Evolutionary conservation across 2,888 invertebrate genomes (phyloP).

Genomic region (Lamellibrachia satsuma): DNA sequence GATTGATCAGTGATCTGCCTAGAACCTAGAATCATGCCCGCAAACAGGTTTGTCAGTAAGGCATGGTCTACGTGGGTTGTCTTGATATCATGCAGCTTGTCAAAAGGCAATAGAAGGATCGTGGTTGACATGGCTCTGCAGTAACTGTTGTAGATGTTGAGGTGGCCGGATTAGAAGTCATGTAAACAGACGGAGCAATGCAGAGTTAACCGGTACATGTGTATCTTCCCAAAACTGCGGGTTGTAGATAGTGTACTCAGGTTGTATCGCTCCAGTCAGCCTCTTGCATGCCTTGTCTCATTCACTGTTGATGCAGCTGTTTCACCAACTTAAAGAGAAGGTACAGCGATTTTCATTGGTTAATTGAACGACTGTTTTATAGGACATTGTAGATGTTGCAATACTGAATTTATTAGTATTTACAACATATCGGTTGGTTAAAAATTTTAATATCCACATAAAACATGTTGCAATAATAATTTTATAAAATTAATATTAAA

Average conservation of each 20-base stretch:
- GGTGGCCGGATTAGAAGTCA: slow-evolving; percentile 8
- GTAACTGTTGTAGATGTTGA: neutral
- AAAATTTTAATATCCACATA: too few relatives aligned
- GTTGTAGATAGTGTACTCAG: neutral
- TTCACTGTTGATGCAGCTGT: slow-evolving; percentile 5
- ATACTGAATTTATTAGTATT: too few relatives aligned
- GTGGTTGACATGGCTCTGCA: neutral
- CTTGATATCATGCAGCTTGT: neutral
- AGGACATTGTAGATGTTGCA: too few relatives aligned
- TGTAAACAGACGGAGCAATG: neutral
- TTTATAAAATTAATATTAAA: too few relatives aligned
- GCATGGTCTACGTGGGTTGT: neutral
- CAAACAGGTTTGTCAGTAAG: neutral
- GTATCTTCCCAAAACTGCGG: neutral
- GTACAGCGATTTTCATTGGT: too few relatives aligned
- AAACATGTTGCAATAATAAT: too few relatives aligned
- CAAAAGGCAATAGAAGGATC: neutral
- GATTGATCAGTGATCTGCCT: neutral
- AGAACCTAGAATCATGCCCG: neutral
- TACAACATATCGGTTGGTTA: too few relatives aligned
- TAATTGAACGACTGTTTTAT: too few relatives aligned
- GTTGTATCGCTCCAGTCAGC: neutral
- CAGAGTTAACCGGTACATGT: neutral
- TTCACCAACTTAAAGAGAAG: neutral
- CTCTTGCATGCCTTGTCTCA: slow-evolving; percentile 3